Evolutionary conservation across 2,113 vertebrate species (phyloP).

Genomic region (Onychostoma macrolepis): DNA sequence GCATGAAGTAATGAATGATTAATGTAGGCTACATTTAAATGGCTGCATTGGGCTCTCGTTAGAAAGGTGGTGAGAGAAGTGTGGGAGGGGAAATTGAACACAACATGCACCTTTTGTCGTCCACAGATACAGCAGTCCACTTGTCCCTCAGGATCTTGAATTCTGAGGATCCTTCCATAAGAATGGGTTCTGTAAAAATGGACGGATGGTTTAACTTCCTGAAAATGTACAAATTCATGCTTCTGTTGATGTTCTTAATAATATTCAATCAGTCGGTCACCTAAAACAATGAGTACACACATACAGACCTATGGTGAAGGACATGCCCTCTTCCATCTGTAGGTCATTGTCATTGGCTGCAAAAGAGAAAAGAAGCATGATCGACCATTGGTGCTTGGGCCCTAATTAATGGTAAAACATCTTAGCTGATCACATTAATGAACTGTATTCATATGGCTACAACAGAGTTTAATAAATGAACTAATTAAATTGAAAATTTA

Average conservation of each 20-base stretch:
- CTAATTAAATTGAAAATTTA: no score
- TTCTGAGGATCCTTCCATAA: conserved; percentile 89
- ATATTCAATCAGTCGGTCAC: not conserved
- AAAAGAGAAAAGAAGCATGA: conserved; percentile 36
- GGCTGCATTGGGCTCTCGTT: not conserved
- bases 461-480: not conserved
- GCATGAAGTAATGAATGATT: not conserved
- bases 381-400: no score
- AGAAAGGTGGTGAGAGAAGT: not conserved
- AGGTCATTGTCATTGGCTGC: conserved; percentile 77
- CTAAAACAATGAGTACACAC: not conserved
- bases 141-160: conserved; percentile 87
- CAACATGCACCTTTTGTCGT: conserved; percentile 86
- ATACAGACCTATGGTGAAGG: conserved; percentile 77
- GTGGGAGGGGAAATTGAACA: not conserved
- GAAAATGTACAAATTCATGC: not conserved
- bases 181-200: conserved; percentile 85
- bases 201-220: not conserved
- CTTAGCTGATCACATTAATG: not conserved
- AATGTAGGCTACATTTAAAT: conserved; percentile 18
- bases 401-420: not conserved
- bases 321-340: conserved; percentile 79
- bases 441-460: not conserved
- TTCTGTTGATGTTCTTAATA: not conserved
- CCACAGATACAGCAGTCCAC: conserved; percentile 90